These are phyloP conservation scores for Drosophila ohnishii DNA, from an alignment of 1,140 invertebrate species.

Conservation along the genomic window DNA sequence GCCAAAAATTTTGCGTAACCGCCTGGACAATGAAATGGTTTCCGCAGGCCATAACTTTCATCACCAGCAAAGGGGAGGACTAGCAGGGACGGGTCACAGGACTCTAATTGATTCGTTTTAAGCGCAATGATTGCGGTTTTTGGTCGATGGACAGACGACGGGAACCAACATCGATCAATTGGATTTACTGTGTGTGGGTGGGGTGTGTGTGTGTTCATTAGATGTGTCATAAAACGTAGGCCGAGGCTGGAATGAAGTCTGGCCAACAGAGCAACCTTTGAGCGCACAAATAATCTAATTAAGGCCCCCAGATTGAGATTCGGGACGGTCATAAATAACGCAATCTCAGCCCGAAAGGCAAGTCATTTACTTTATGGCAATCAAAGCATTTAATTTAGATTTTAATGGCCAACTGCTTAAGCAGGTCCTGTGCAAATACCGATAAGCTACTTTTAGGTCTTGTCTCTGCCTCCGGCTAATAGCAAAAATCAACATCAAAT, in stretches of 20 bases:
- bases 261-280: conserved; percentile 20
- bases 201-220: conserved; percentile 42
- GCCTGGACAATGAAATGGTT: conserved; percentile 25
- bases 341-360: conserved; percentile 66
- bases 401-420: conserved; percentile 64
- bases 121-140: conserved; percentile 59
- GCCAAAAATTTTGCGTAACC: conserved; percentile 38
- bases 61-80: not conserved
- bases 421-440: conserved; percentile 64
- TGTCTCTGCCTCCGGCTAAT: conserved; percentile 4
- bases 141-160: conserved; percentile 8
- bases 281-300: conserved; percentile 69
- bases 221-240: conserved; percentile 53
- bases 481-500: conserved; percentile 24
- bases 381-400: conserved; percentile 73
- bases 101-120: conserved; percentile 63
- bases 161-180: conserved; percentile 39
- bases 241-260: not conserved
- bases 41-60: conserved; percentile 36
- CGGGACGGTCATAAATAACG: conserved; percentile 60
- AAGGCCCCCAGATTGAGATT: conserved; percentile 31
- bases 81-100: conserved; percentile 9
- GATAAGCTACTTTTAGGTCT: conserved; percentile 60
- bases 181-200: conserved; percentile 1
- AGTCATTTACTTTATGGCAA: conserved; percentile 77